Evolutionary conservation across 2,888 invertebrate genomes (phyloP), one percentile per base, ranked within the genome.

Genomic region (Empis livida): DNA sequence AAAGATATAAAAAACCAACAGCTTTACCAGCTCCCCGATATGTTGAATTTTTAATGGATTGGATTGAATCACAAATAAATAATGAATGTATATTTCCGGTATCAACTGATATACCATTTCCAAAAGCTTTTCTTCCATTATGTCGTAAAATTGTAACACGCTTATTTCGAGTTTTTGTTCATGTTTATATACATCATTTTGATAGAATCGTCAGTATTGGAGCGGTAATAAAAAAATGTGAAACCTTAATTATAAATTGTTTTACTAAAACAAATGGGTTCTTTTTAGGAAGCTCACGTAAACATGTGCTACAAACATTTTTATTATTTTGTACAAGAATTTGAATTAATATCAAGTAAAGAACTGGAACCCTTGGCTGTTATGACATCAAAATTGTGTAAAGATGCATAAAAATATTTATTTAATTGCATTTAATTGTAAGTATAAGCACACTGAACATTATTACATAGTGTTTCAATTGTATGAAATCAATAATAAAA

Each of bases 301-400:
- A 93, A 93, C 67, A 90, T 91, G 1, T 92, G 92, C 63, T 93
- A 92, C 73, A 93, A 93, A 64, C 92, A 93, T 67, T 93, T 91
- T 67, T 92, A 88, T 65, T 93, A 88, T 63, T 93, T 94, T 68
- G 84, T 92, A 16, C 81, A 79, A 42, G 90, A 93, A 67, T 89
- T 90, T 63, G 82, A 84, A 59, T 71, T 93, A 57, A 81, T 94
- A 42, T 82, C 83, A 55, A 68, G 76, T 31, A 88, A 88, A 63
- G 92, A 93, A 67, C 67, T 93, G 54, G 91, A 92, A 63, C 92
- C 92, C 1, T 67, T 92, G 54, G 73, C 75, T 15, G 84, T 84
- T 67, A 84, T 86, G 84, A 83, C 84, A 10, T 67, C 74, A 5
- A 78, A 74, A 61, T 80, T 86, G 52, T 86, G 85, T 61, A 79